Conservation (phyloP, 1,140 invertebrate genomes). For the Drosophila nikananu region DNA sequence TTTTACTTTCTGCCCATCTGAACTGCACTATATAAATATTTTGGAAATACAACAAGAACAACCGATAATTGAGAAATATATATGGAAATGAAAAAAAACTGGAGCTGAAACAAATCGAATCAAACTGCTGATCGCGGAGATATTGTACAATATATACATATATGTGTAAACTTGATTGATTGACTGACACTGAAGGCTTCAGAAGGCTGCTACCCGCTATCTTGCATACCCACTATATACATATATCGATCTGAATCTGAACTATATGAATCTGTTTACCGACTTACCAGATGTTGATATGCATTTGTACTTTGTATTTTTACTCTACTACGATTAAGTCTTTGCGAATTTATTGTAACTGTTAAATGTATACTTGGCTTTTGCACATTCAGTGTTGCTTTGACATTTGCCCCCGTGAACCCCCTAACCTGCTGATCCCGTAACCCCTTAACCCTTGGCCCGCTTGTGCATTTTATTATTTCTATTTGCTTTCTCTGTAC, state of each 20-base stretch:
- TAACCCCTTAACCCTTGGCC: neutral
- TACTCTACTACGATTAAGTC: constrained; percentile 62
- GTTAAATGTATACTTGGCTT: constrained; percentile 55
- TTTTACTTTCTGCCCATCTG: constrained; percentile 85
- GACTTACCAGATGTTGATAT: constrained; percentile 63
- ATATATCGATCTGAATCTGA: constrained; percentile 33
- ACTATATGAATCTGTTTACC: constrained; percentile 54
- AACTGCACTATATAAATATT: constrained; percentile 69
- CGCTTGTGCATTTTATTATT: constrained; percentile 38
- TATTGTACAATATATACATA: constrained; percentile 43
- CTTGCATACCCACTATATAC: constrained; percentile 43
- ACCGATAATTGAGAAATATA: constrained; percentile 34
- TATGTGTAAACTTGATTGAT: constrained; percentile 73
- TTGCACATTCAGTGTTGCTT: constrained; percentile 63
- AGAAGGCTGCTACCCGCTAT: constrained; percentile 57
- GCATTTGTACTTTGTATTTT: constrained; percentile 69
- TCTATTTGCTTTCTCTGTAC: constrained; percentile 42
- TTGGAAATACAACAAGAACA: constrained; percentile 61
- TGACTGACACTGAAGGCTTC: constrained; percentile 84
- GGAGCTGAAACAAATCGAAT: constrained; percentile 33
- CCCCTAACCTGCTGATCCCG: neutral
- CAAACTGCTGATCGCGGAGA: constrained; percentile 34
- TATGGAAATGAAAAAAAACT: constrained; percentile 8
- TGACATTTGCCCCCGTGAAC: neutral
- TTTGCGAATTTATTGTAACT: constrained; percentile 78